These are phyloP conservation scores for Berghia stephanieae DNA, from an alignment of 1,140 invertebrate genomes.

Conservation along the genomic window DNA sequence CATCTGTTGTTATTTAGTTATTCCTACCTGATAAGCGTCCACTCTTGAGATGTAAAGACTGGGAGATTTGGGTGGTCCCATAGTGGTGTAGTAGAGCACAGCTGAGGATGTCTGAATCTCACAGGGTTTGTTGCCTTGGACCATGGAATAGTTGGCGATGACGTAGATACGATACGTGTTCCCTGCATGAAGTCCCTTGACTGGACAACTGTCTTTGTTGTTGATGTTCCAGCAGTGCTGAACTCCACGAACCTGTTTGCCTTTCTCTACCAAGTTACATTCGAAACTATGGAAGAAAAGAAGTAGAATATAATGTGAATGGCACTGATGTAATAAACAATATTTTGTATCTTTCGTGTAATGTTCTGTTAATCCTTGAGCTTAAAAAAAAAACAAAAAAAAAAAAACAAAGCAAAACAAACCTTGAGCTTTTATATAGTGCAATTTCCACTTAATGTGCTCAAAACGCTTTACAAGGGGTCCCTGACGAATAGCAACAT, in stretches of 20 bases:
- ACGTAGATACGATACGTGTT: slow-evolving; percentile 63
- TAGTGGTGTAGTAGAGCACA: slow-evolving; percentile 62
- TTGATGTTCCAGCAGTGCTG: slow-evolving; percentile 66
- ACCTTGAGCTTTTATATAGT: no score
- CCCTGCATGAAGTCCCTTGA: slow-evolving; percentile 59
- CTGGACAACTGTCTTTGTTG: slow-evolving; percentile 48
- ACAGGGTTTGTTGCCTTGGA: slow-evolving; percentile 53
- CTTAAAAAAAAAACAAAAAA: no score
- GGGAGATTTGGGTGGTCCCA: slow-evolving; percentile 60
- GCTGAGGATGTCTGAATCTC: slow-evolving; percentile 63
- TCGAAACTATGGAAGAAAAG: slow-evolving; percentile 58
- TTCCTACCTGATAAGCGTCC: slow-evolving; percentile 59
- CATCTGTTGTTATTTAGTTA: no score
- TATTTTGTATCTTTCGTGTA: no score
- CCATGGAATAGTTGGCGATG: slow-evolving; percentile 60
- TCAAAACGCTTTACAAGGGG: no score
- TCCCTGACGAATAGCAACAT: no score
- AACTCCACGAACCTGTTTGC: slow-evolving; percentile 53
- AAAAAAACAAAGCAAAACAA: no score
- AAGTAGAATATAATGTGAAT: no score
- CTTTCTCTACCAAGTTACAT: slow-evolving; percentile 61
- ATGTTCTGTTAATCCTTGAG: no score
- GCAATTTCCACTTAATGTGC: no score
- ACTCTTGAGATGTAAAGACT: slow-evolving; percentile 52
- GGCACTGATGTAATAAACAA: no score